Percentiles rank a stretch among this genome's conserved stretches.
Conservation (phyloP, 2,888 invertebrate species). For the Thera britannica region DNA sequence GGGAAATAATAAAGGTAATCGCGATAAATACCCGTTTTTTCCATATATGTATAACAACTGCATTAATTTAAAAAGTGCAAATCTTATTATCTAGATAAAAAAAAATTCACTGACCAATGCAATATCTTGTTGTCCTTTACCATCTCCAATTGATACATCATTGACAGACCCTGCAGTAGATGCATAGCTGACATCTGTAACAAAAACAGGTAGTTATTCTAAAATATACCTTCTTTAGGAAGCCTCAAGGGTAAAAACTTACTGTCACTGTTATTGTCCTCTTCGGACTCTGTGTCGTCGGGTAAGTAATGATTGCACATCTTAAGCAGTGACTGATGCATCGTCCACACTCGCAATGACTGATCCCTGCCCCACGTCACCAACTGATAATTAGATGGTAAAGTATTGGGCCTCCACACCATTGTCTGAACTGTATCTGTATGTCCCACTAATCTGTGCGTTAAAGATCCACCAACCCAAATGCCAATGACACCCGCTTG, state of each 20-base stretch:
- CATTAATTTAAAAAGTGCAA: too few species aligned
- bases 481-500: constrained; percentile 86
- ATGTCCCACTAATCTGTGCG: constrained; percentile 97
- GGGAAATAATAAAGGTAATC: too few species aligned
- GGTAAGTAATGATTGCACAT: constrained; percentile 88
- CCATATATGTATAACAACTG: too few species aligned
- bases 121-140: constrained; percentile 69
- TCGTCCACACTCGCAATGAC: constrained; percentile 94
- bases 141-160: constrained; percentile 66
- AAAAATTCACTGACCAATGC: constrained; percentile 61
- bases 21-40: too few species aligned
- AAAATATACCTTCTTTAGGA: neutral
- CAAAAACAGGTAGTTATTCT: neutral
- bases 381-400: constrained; percentile 90
- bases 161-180: constrained; percentile 74
- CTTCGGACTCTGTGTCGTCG: constrained; percentile 85
- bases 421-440: constrained; percentile 97
- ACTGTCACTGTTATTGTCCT: constrained; percentile 82
- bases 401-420: constrained; percentile 93
- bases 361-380: constrained; percentile 98
- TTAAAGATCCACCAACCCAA: constrained; percentile 86
- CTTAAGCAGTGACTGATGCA: constrained; percentile 93
- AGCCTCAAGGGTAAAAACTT: constrained; percentile 44
- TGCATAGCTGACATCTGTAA: constrained; percentile 75
- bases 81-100: too few species aligned